Base-by-base conservation (phyloP, 2,888 invertebrate species). In the Bugulina stolonifera region DNA sequence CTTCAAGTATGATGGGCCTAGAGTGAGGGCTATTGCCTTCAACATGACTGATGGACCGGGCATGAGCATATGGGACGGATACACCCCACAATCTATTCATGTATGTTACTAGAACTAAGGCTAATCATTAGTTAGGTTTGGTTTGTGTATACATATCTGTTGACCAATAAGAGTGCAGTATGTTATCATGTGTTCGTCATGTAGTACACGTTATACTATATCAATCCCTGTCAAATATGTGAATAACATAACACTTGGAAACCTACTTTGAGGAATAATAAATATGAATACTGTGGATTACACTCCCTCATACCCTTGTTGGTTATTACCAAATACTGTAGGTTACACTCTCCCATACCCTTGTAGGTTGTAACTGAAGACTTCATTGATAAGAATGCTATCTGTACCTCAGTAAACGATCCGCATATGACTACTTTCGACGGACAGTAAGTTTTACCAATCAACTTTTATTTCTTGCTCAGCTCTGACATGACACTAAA, bases 391-490 rank as follows among this genome's bases (percentile, higher is more conserved):
- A 74, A 72, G 25, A 58, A 55, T 1, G 73, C 75, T n/a, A 69
- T 73, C 2, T 81, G 80, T 73, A 71, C 69, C 1, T 80, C 79
- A 10, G 72, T 77, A 5, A 81, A 81, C 72, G 81, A 81, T 75
- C 80, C 80, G 1, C 81, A 81, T 71, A 75, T 80, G 18, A 76
- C 35, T 0, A 80, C 79, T 0, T 79, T 79, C 73, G 79, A 79
- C 75, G 74, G 76, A 69, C 74, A 73, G 81, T 81, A 78, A 77
- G 80, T 78, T 18, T 18, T 52, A 22, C 35, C n/a, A n/a, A n/a
- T 75, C 75, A 73, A 54, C 34, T 69, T 54, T 27, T 23, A 27
- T 10, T 27, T 27, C n/a, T 18, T 58, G 14, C 27, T 32, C 34
- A 5, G 3, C 1, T 5, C 14, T 27, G 27, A 58, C 58, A 58